Evolutionary conservation across 2,888 invertebrate species (phyloP), one percentile per base, ranked within the genome.

Genomic region (Heliconius cydno): DNA sequence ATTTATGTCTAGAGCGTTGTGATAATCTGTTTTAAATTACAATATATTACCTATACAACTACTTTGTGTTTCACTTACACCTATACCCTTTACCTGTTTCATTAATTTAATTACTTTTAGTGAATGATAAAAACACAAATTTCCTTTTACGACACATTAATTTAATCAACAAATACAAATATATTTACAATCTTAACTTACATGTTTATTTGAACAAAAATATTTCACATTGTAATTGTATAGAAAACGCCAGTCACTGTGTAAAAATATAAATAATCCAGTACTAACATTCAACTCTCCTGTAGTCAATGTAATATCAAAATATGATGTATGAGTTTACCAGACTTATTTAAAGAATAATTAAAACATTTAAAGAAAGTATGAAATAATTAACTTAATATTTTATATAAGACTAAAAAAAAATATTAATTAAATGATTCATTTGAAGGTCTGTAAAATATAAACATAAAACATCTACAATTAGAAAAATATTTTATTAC

Each of bases 1-100:
- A 95, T 95, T 94, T 94, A 93, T 93, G 92, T 95, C 92, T 94
- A 94, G 94, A 94, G 94, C 94, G 94, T 95, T 95, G 95, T 95
- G 95, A 95, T 95, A 95, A 94, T 94, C 93, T 92, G 93, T 94
- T 95, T 95, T 92, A 92, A 93, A 94, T 93, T 94, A 94, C 90
- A 92, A 84, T 92, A 92, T 91, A 92, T 90, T 93, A 65, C 25
- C 65, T 65, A 94, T 94, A 94, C 92, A 92, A 88, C 85, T 85
- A 86, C 76, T 77, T 41, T 46, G 70, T 76, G 78, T 83, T 86
- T 88, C 85, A 84, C 84, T 86, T 87, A 13, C 15, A 13, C 15
- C 19, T 22, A 0, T 52, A 52, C 19, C 28, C 19, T 12, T 22
- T 38, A 67, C 12, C 38, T 67, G n/a, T 22, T 68, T 38, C 15